A percentile compares a stretch with the other conserved stretches of the same genome.
Conservation (phyloP, 2,797 vertebrate genomes). For the Protosalanx chinensis region DNA sequence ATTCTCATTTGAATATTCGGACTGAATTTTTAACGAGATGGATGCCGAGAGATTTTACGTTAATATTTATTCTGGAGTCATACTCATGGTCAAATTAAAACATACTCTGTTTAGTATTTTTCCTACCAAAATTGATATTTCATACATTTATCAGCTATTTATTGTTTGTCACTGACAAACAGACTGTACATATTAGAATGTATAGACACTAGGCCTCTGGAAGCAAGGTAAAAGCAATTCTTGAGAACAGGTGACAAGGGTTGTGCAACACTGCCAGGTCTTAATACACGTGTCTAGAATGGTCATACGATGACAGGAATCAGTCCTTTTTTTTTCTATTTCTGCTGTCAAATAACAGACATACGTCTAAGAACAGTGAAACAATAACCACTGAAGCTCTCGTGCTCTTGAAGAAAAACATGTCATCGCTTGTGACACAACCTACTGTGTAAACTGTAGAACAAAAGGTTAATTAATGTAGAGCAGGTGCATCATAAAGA, state of each 20-base stretch:
- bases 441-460: not conserved
- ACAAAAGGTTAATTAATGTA: conserved; percentile 20
- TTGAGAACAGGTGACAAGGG: too few relatives aligned
- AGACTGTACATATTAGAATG: too few relatives aligned
- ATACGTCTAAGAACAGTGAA: not conserved
- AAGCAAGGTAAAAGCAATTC: too few relatives aligned
- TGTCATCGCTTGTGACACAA: not conserved
- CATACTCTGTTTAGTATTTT: too few relatives aligned
- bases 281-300: not conserved
- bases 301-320: not conserved
- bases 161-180: too few relatives aligned
- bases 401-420: conserved; percentile 16
- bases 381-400: not conserved
- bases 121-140: too few relatives aligned
- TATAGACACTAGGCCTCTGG: too few relatives aligned
- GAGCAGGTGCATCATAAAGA: conserved; percentile 13
- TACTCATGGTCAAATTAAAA: too few relatives aligned
- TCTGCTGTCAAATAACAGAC: not conserved
- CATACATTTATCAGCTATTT: too few relatives aligned
- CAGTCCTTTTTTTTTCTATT: not conserved
- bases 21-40: not conserved
- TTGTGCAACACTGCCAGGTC: not conserved
- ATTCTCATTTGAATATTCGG: not conserved
- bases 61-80: not conserved
- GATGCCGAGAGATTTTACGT: not conserved